Base-by-base conservation (phyloP, 2,113 vertebrate genomes). In the Peromyscus polionotus region DNA sequence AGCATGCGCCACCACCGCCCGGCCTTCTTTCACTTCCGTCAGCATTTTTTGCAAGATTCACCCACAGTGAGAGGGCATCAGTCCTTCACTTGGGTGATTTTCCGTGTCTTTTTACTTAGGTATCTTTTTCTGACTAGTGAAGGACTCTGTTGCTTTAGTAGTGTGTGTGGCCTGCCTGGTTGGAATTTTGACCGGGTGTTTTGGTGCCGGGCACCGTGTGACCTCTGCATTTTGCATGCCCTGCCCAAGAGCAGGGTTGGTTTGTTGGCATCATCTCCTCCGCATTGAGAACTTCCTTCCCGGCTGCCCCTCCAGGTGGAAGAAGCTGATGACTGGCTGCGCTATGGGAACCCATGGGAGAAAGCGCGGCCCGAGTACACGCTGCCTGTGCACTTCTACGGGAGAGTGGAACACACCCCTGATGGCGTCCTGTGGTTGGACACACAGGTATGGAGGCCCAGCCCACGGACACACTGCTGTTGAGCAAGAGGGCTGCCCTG, bases 311-410 rank as follows among this genome's bases (percentile, higher is more conserved):
- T 51, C 45, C 59, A 99, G 99, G 99, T 99, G 68, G 99, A 99
- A 96, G 99, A 99, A 97, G 99, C 99, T 0, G 99, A 99, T 0
- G 99, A 99, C 98, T 99, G 99, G 99, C 98, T 99, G 48, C 99
- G 99, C 91, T 99, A 99, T 0, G 99, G 99, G 51, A 99, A 99
- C 36, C 99, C 99, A 17, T 99, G 99, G 99, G 99, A 99, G 97
- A 99, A 99, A 63, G 99, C 99, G 0, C 99, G 99, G 9, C 99
- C 99, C 0, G 99, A 99, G 97, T 99, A 99, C 96, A 99, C 99
- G 99, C 98, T 99, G 1, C 99, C 99, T 0, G 99, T 99, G 88
- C 99, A 99, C 95, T 99, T 99, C 98, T 99, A 99, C 0, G 99
- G 99, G 31, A 97, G 97, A 0, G 99, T 99, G 90, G 98, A 99